Evolutionary conservation across 2,888 invertebrate genomes (phyloP), one percentile per base, ranked within the genome.

Genomic region (Pseudeuparius sepicola): DNA sequence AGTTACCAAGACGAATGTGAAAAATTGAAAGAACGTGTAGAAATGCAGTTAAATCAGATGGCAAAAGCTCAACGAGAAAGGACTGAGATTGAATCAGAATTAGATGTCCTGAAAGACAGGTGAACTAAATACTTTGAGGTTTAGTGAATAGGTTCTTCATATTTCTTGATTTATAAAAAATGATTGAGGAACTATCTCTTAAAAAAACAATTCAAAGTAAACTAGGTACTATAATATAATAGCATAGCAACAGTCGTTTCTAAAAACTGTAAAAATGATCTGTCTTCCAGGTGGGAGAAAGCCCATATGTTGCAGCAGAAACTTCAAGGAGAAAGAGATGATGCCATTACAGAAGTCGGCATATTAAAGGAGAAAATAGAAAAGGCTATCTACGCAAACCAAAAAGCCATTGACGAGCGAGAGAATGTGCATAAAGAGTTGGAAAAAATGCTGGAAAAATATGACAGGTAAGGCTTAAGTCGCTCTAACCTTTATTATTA

Each of bases 371-470:
- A 92, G 40, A 90, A 90, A 65, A 65, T 88, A 39, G 92, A 92
- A 47, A 92, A 92, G 60, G 75, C 85, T 16, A 74, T 88, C 42
- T 79, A 84, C 51, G 72, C 81, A 15, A 71, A 84, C 43, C 83
- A 82, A 57, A 89, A 89, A 63, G 75, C 83, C 14, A 71, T 85
- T 46, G 90, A 90, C 55, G 90, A 92, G 54, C 81, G 86, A 51
- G 90, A 90, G 51, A 78, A 73, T 33, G 78, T 85, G 50, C 85
- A 86, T 67, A 87, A 86, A 65, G 90, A 92, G 65, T 83, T 87
- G 59, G 89, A 90, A 59, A 86, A 89, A 65, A 76, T 90, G 70
- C 70, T 89, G 51, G 90, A 90, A 64, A 89, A 90, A 70, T 87
- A 86, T 63, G 88, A 88, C 66, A 78, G 82, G 82, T 81, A 70